Evolutionary conservation across 2,888 invertebrate genomes (phyloP).

Genomic region (Melangyna quadrimaculata): DNA sequence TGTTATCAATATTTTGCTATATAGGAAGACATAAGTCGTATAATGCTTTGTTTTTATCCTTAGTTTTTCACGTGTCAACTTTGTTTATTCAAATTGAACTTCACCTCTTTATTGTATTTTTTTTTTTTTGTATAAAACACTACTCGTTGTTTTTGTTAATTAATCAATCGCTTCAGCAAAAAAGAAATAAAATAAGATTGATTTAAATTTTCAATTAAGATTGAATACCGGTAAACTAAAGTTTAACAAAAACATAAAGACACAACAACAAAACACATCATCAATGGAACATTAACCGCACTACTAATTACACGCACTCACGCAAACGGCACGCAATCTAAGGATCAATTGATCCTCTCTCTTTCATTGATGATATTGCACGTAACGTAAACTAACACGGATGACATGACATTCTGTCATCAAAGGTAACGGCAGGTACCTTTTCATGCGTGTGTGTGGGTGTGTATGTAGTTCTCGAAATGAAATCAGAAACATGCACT

Average conservation of each 20-base stretch:
- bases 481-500: conserved; percentile 32
- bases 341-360: conserved; percentile 70
- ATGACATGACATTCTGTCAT: conserved; percentile 39
- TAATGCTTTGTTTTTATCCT: neutral
- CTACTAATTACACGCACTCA: conserved; percentile 69
- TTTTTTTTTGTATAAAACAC: neutral
- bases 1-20: neutral
- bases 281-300: conserved; percentile 1
- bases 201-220: conserved; percentile 32
- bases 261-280: conserved; percentile 40
- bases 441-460: conserved; percentile 1
- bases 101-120: conserved; percentile 2
- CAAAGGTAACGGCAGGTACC: neutral
- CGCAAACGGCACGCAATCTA: conserved; percentile 67
- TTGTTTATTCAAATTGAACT: neutral
- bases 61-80: neutral
- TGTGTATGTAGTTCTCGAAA: neutral
- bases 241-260: conserved; percentile 49
- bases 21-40: too few relatives aligned
- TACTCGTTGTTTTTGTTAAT: conserved; percentile 10
- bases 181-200: neutral
- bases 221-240: conserved; percentile 58
- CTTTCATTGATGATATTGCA: conserved; percentile 52
- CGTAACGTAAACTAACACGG: conserved; percentile 35
- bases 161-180: conserved; percentile 8